Evolutionary conservation across 2,888 invertebrate genomes (phyloP).

Genomic region (Cephus nigrinus): DNA sequence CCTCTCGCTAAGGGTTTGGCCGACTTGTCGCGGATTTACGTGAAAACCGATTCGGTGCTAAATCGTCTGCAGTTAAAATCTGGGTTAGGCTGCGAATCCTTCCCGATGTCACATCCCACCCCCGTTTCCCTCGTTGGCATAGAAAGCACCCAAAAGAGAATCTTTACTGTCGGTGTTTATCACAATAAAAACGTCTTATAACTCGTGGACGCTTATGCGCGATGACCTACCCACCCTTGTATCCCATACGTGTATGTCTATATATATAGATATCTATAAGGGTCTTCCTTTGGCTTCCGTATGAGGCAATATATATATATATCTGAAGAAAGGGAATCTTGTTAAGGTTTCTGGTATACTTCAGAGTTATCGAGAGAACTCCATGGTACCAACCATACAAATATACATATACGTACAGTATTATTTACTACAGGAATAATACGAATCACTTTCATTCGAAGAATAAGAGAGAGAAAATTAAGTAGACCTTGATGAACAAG

Average conservation of each 20-base stretch:
- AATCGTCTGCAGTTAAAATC: conserved; percentile 17
- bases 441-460: too few species aligned
- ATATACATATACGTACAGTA: too few species aligned
- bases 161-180: conserved; percentile 23
- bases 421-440: too few species aligned
- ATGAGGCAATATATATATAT: too few species aligned
- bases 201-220: conserved; percentile 19
- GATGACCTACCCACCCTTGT: conserved; percentile 15
- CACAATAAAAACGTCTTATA: conserved; percentile 24
- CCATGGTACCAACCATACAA: too few species aligned
- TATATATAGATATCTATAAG: background rate
- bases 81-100: background rate
- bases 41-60: conserved; percentile 10
- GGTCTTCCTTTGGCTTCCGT: too few species aligned
- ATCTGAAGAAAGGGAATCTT: background rate
- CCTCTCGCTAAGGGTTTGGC: too few species aligned
- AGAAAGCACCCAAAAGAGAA: conserved; percentile 9
- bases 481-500: too few species aligned
- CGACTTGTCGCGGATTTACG: too few species aligned
- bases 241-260: background rate
- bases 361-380: too few species aligned
- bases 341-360: background rate
- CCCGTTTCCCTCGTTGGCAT: background rate
- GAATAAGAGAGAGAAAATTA: too few species aligned
- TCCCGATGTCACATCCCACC: background rate